A percentile compares a stretch with the other conserved stretches of the same genome.
These are phyloP conservation scores for Microtus montanus DNA, from an alignment of 2,113 vertebrate genomes.

Conservation along the genomic window DNA sequence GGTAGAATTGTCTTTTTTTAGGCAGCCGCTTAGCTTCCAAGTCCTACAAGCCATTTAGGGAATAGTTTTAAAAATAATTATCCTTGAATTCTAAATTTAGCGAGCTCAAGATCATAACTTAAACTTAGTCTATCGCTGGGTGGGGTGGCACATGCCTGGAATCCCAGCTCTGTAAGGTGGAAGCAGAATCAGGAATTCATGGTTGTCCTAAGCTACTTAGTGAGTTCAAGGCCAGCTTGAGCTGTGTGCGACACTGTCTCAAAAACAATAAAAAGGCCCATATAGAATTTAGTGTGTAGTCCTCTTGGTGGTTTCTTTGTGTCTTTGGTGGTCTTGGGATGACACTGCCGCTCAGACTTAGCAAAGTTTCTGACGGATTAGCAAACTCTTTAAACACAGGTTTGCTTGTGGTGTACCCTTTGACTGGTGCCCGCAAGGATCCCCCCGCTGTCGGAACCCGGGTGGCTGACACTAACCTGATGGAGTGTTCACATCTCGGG, in stretches of 20 bases:
- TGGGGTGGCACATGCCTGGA: background rate
- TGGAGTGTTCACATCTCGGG: background rate
- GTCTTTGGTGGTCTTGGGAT: background rate
- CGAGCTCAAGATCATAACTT: background rate
- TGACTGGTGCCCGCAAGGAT: background rate
- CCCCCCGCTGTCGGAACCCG: background rate
- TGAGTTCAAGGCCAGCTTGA: background rate
- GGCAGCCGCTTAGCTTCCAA: slow-evolving; percentile 65
- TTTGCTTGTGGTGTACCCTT: background rate
- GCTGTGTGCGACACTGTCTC: background rate
- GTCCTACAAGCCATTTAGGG: slow-evolving; percentile 48
- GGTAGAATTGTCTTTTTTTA: slow-evolving; percentile 79
- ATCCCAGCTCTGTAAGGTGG: background rate
- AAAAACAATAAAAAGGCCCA: background rate
- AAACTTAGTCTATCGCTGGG: slow-evolving; percentile 21
- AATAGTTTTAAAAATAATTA: slow-evolving; percentile 65
- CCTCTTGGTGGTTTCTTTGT: background rate
- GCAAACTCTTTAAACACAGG: background rate
- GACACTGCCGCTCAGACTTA: background rate
- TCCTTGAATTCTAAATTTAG: slow-evolving; percentile 1
- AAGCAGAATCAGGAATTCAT: background rate
- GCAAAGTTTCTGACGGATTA: background rate
- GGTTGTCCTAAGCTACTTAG: background rate
- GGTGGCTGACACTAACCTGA: no score
- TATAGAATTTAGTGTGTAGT: background rate